Conservation (phyloP, 2,797 vertebrate species). For the Enoplosus armatus region DNA sequence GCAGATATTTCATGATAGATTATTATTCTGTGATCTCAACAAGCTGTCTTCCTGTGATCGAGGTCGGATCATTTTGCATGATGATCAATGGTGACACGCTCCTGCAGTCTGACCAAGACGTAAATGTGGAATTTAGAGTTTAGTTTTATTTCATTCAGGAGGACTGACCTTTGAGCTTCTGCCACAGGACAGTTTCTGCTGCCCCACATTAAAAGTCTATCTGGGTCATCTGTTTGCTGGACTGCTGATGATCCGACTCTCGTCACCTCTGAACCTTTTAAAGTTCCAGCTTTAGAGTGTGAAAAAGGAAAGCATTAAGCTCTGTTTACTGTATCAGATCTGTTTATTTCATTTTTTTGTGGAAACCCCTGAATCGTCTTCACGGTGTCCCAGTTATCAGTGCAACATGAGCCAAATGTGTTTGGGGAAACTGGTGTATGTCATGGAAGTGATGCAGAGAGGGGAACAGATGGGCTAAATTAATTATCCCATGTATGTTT, state of each 20-base stretch:
- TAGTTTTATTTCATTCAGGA: not conserved
- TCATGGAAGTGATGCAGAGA: constrained; percentile 85
- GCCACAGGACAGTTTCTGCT: not conserved
- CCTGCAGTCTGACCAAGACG: too few species aligned
- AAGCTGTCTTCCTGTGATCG: too few species aligned
- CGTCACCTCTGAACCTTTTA: constrained; percentile 11
- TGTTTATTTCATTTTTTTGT: constrained; percentile 57
- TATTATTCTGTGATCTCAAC: not conserved
- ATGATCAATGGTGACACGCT: too few species aligned
- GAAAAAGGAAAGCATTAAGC: constrained; percentile 45
- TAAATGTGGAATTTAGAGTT: not conserved
- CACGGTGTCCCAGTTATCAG: constrained; percentile 83
- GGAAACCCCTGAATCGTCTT: constrained; percentile 49
- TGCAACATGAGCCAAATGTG: constrained; percentile 84
- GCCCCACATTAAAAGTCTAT: not conserved
- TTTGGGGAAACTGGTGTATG: constrained; percentile 85
- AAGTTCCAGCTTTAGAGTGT: constrained; percentile 30
- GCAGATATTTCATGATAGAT: not conserved
- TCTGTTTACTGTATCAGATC: constrained; percentile 41
- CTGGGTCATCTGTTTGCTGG: not conserved
- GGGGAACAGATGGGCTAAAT: constrained; percentile 92
- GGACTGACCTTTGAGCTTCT: constrained; percentile 2
- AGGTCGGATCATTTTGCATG: too few species aligned
- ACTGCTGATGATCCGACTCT: not conserved
- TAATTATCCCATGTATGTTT: constrained; percentile 90